phyloP scores from a whole-genome alignment of 92 coral and sea anemone species.

The Nematostella vectensis region DNA sequence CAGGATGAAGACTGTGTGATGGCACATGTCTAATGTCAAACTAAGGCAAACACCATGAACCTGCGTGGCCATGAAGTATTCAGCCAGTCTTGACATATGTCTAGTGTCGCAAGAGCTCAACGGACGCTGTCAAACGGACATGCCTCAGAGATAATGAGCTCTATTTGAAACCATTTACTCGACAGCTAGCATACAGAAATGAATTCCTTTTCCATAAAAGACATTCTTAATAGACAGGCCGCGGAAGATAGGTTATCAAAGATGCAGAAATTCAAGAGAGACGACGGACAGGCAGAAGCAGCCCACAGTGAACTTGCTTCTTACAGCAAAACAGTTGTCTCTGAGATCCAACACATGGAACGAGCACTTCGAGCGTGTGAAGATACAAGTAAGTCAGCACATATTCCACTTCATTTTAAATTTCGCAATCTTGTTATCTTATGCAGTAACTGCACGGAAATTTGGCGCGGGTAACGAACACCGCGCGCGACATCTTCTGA shows the following conservation, averaged over 20 bases:
- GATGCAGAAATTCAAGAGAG: no score
- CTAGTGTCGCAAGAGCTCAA: constrained; percentile 7
- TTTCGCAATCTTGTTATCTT: no score
- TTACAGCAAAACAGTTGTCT: not conserved
- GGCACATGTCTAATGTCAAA: constrained; percentile 47
- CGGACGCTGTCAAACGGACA: constrained; percentile 10
- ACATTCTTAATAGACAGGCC: constrained; percentile 28
- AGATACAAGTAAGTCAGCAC: not conserved
- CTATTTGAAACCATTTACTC: constrained; percentile 77
- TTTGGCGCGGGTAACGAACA: no score
- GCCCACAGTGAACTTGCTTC: not conserved
- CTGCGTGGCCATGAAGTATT: no score
- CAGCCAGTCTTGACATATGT: constrained; percentile 26
- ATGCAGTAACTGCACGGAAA: no score
- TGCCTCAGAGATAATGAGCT: constrained; percentile 52
- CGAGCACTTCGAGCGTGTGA: not conserved
- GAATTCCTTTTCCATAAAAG: constrained; percentile 60
- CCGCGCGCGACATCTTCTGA: constrained; percentile 23
- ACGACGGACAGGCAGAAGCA: not conserved
- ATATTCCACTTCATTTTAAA: not conserved
- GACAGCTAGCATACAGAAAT: constrained; percentile 25
- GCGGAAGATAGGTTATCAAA: constrained; percentile 19
- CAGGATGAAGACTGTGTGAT: not conserved
- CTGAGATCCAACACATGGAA: not conserved
- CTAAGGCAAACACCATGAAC: constrained; percentile 46